Evolutionary conservation across 2,113 vertebrate genomes (phyloP), one percentile per base, ranked within the genome.

Genomic region (Hippocampus mohnikei): DNA sequence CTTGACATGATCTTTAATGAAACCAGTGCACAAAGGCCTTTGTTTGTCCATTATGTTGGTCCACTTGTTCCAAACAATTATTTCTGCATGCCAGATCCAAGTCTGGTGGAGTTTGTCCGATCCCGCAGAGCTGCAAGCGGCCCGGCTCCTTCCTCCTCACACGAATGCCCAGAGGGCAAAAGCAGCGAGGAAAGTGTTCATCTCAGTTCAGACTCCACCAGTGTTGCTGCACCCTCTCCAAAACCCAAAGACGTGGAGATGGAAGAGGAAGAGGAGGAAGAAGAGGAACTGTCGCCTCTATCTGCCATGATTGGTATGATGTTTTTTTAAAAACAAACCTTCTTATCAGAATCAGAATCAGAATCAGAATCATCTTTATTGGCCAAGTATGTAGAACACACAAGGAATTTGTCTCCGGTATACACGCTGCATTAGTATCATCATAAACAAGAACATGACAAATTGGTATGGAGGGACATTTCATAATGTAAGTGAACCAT

Each of bases 21-120:
- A 41, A 40, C 8, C 18, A 53, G 23, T 42, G n/a, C 18, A 46
- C 37, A 7, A 20, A 21, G 46, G 58, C n/a, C 5, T 56, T 56
- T 42, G 8, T 70, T 69, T 55, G 50, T 33, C 6, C 0, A 5
- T 74, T 67, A 67, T 75, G 67, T 66, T 40, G 40, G 27, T 23
- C 13, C 69, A 5, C 15, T 60, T 75, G 60, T 46, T 8, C 55
- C 8, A 65, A 76, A 82, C 40, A 7, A 61, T 83, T 78, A 67
- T 70, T 77, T 79, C 53, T 79, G 53, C 78, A 71, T 87, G 83
- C 69, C 85, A 99, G 97, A 96, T 91, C 93, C 95, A 56, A 90
- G 84, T 84, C 81, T 98, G 72, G 91, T 98, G 74, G 92, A 95
- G 73, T 98, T 98, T 83, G 86, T 99, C 72, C 94, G 89, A 86